These are phyloP conservation scores for Stenotaenia linearis DNA, from an alignment of 2,888 invertebrate species.

Conservation along the genomic window DNA sequence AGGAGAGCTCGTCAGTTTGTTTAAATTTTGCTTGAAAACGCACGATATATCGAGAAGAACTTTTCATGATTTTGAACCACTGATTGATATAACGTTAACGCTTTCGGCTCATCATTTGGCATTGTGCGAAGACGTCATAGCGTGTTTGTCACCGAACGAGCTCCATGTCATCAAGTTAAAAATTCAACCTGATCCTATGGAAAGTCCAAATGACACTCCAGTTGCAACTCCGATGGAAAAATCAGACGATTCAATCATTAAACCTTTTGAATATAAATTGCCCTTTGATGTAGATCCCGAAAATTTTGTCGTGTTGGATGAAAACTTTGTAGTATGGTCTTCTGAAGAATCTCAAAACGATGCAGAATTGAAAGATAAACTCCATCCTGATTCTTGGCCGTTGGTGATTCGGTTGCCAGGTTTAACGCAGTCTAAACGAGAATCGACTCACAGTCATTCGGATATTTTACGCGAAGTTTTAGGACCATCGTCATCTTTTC, in stretches of 20 bases:
- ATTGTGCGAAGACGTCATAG: slow-evolving; percentile 63
- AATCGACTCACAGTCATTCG: slow-evolving; percentile 22
- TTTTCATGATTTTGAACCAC: slow-evolving; percentile 65
- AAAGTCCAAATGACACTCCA: background rate
- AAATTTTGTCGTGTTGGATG: slow-evolving; percentile 40
- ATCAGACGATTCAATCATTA: background rate
- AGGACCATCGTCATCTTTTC: slow-evolving; percentile 37
- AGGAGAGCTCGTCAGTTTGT: slow-evolving; percentile 52
- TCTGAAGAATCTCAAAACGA: background rate
- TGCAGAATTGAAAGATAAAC: slow-evolving; percentile 30
- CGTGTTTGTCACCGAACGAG: slow-evolving; percentile 58
- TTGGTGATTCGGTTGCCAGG: slow-evolving; percentile 37
- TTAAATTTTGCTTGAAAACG: slow-evolving; percentile 59
- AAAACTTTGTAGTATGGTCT: slow-evolving; percentile 42
- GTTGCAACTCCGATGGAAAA: background rate
- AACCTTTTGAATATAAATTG: background rate
- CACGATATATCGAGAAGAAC: slow-evolving; percentile 63
- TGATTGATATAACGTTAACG: slow-evolving; percentile 59
- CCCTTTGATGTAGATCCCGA: slow-evolving; percentile 26
- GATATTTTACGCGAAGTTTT: slow-evolving; percentile 35
- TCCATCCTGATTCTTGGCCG: slow-evolving; percentile 39
- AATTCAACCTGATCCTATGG: slow-evolving; percentile 32
- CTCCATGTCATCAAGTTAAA: slow-evolving; percentile 51
- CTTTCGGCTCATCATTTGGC: slow-evolving; percentile 58
- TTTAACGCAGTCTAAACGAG: slow-evolving; percentile 36